Evolutionary conservation across 2,797 vertebrate species (phyloP), one percentile per base, ranked within the genome.

Genomic region (Podargus strigoides): DNA sequence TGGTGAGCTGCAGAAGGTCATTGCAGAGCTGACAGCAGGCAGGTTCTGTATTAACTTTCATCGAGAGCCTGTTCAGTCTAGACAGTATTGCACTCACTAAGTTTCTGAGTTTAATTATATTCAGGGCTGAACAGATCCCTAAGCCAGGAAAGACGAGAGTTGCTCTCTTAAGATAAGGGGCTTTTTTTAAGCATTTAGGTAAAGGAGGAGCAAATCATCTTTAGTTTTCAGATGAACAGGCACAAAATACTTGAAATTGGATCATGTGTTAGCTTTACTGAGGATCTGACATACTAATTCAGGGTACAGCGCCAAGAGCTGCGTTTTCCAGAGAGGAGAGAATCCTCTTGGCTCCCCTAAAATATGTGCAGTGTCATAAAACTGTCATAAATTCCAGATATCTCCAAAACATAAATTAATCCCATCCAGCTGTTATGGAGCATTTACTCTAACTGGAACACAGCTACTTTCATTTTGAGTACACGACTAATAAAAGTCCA

Each of bases 311-410:
- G 56, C 86, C 90, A 89, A 92, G 42, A 41, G 36, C 64, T 83
- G 89, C 12, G 9, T 90, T 90, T 93, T 94, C 72, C 58, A 86
- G 53, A 78, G 39, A 63, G 50, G 44, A 75, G 64, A 91, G 73
- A 93, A 88, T 91, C 87, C 73, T 93, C 42, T 44, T 81, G 78
- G 55, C 87, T 95, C 68, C 53, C 77, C 72, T 86, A 21, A 95
- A 93, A 90, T 94, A 89, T 77, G 46, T 95, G 69, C 78, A 68
- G 75, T 94, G 93, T 93, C 90, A 94, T 95, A 94, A 97, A 95
- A 69, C 87, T 83, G 76, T 78, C 91, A 84, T 32, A 84, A 92
- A 95, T 85, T 83, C 89, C 76, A 92, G 47, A 63, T 93, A 75
- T 81, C 89, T 96, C 95, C 92, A 95, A 93, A 95, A 94, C 89